A percentile compares a stretch with the other conserved stretches of the same genome.
Conservation (phyloP, 2,888 invertebrate species). For the Lepas anatifera region DNA sequence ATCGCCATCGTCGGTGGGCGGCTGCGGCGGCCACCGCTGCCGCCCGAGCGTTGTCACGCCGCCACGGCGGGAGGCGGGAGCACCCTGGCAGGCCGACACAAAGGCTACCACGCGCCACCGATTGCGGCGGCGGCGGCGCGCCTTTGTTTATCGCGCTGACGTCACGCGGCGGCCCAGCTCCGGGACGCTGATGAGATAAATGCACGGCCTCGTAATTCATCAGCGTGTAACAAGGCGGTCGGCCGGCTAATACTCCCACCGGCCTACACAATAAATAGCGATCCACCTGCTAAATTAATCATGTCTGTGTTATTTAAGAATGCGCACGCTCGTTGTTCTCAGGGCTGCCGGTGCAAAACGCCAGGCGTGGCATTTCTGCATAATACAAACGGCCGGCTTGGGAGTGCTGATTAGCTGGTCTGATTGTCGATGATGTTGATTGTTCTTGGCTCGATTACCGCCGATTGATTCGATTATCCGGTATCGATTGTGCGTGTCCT, state of each 20-base stretch:
- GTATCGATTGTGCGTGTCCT: background rate
- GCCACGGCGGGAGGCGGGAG: background rate
- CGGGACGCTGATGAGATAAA: slow-evolving; percentile 10
- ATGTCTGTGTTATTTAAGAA: slow-evolving; percentile 7
- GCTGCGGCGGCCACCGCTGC: background rate
- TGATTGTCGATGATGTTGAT: background rate
- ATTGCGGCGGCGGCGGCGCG: background rate
- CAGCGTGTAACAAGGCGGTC: slow-evolving; percentile 4
- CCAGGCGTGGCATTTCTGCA: slow-evolving; percentile 7
- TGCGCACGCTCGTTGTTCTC: background rate
- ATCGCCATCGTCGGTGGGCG: background rate
- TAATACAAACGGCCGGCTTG: background rate
- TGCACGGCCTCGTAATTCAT: slow-evolving; percentile 9
- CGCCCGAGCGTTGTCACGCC: background rate
- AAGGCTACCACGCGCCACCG: background rate
- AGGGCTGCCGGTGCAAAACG: slow-evolving; percentile 11
- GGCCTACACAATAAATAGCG: slow-evolving; percentile 6
- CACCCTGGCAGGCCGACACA: background rate
- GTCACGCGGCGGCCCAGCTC: background rate
- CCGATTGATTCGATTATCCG: background rate
- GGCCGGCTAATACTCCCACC: background rate
- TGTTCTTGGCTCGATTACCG: background rate
- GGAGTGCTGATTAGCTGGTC: background rate
- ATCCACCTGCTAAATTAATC: slow-evolving; percentile 6
- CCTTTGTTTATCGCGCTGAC: background rate